phyloP scores from a whole-genome alignment of 2,888 invertebrate species.

The Bhutanitis thaidina region DNA sequence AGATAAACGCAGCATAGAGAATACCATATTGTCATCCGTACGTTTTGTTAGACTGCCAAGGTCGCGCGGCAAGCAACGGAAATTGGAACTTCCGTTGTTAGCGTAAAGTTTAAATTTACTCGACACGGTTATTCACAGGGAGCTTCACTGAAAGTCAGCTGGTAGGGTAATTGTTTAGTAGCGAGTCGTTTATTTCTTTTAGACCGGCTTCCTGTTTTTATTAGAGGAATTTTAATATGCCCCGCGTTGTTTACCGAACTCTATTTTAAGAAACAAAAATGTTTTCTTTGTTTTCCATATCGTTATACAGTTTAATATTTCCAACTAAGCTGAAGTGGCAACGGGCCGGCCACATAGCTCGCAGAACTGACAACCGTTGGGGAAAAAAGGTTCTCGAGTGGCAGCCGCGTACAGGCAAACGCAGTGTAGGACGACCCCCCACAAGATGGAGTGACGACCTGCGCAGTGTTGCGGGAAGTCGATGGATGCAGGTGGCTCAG shows the following conservation, averaged over 20 bases:
- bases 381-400: no score
- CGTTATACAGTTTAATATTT: not conserved
- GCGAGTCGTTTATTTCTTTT: conserved; percentile 17
- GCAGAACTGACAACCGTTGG: no score
- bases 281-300: conserved; percentile 6
- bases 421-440: no score
- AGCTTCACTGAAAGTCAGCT: conserved; percentile 11
- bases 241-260: not conserved
- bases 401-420: no score
- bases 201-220: conserved; percentile 14
- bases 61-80: not conserved
- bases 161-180: conserved; percentile 19
- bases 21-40: not conserved
- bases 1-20: no score
- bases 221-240: conserved; percentile 20
- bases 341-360: no score
- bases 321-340: no score
- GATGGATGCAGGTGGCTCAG: no score
- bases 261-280: not conserved
- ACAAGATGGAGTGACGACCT: no score
- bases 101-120: conserved; percentile 3
- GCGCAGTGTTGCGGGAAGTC: no score
- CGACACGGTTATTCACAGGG: not conserved
- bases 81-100: not conserved
- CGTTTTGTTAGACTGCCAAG: conserved; percentile 8